Base-by-base conservation (phyloP, 2,113 vertebrate genomes). In the Podarcis raffonei region DNA sequence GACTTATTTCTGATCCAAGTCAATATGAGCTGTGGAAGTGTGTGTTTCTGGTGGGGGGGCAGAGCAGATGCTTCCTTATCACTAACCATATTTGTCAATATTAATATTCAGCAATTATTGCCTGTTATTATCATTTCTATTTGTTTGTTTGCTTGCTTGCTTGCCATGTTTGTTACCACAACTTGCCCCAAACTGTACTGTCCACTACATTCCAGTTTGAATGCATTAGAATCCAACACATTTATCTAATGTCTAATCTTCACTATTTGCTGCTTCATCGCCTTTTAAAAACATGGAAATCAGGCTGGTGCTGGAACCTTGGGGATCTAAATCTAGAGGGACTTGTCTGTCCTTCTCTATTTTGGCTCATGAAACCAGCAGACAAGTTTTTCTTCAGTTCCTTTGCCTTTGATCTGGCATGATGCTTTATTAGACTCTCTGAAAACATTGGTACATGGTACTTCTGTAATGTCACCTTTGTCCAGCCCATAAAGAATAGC, bases 251-350 rank as follows among this genome's bases (percentile, higher is more conserved):
- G 22, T 0, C n/a, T 57, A 3, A 53, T 12, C 76, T 32, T 27
- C 48, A 2, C 25, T 57, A 9, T 23, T 30, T 69, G 81, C 82
- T 27, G 66, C 39, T 79, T 37, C 2, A 62, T 71, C 75, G 39
- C 18, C 23, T 53, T 12, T 72, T 53, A 35, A 78, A 57, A 83
- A 37, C 6, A 9, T 6, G 1, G 30, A 6, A 30, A 4, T 12
- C 48, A 53, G 4, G 6, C 80, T 35, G 15, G 65, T 82, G 68
- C 35, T 1, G 78, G 76, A 81, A 0, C 0, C 30, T 81, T 62
- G 0, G 27, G 71, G 22, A 37, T 30, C 1, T 35, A 0, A 42
- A 0, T 0, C 5, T 4, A n/a, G 2, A 2, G 0, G 0, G 32
- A 1, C 27, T 0, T 48, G 20, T 84, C 23, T 35, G 83, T 74